These are phyloP conservation scores for Delphinapterus leucas DNA, from an alignment of 2,113 vertebrate species.

Conservation along the genomic window DNA sequence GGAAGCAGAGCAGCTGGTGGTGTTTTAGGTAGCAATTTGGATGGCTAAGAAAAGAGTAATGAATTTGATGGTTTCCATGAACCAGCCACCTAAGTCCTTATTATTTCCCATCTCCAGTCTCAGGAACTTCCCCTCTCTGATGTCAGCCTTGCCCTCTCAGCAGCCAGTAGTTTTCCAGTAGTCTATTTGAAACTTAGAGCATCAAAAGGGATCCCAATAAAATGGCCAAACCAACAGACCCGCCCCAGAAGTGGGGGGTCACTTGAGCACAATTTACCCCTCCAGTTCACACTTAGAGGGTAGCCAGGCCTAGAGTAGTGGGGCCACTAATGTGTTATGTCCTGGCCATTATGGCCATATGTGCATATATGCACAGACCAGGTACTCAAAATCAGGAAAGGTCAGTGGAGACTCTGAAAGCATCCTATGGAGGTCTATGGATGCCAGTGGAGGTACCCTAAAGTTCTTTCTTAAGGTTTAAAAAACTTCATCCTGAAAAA, in stretches of 20 bases:
- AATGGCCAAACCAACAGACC: not conserved
- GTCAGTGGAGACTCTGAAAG: not conserved
- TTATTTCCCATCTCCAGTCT: not conserved
- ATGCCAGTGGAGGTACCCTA: not conserved
- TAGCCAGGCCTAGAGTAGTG: not conserved
- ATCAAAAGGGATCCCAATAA: not conserved
- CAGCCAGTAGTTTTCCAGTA: not conserved
- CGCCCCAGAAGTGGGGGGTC: not conserved
- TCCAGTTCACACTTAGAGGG: not conserved
- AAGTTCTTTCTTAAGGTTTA: not conserved
- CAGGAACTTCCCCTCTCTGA: not conserved
- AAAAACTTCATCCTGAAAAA: not conserved
- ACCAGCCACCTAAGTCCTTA: not conserved
- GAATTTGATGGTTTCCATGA: not conserved
- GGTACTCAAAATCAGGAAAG: not conserved
- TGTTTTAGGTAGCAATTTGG: not conserved
- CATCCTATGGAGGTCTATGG: not conserved
- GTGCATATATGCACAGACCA: not conserved
- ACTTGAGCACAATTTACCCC: not conserved
- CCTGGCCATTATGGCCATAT: not conserved
- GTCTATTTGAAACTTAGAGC: not conserved
- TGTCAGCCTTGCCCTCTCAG: not conserved
- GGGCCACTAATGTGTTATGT: not conserved
- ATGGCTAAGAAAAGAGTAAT: not conserved
- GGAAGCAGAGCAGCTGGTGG: not conserved